phyloP scores from a whole-genome alignment of 1,140 invertebrate genomes.

The Aradophagus sp. region DNA sequence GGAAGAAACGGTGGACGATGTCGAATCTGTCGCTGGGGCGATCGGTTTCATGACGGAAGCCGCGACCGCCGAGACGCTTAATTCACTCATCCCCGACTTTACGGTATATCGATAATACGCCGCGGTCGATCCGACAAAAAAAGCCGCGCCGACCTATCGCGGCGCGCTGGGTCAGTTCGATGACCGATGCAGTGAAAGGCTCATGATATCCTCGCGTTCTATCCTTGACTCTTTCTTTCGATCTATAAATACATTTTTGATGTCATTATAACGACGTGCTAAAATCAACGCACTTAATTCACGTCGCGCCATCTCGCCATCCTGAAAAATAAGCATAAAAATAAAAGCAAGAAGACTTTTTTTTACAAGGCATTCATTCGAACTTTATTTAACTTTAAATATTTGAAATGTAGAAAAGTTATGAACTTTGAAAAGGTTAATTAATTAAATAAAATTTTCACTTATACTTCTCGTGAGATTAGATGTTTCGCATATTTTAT shows the following conservation, averaged over 20 bases:
- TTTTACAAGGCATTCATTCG: too few relatives aligned
- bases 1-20: slow-evolving; percentile 36
- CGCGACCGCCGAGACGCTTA: slow-evolving; percentile 22
- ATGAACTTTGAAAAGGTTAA: too few relatives aligned
- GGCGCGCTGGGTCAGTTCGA: slow-evolving; percentile 48
- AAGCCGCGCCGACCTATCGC: slow-evolving; percentile 42
- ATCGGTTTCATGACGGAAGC: slow-evolving; percentile 29
- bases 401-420: too few relatives aligned
- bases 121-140: slow-evolving; percentile 31
- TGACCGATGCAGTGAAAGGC: slow-evolving; percentile 57
- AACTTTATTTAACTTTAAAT: too few relatives aligned
- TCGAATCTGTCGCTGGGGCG: slow-evolving; percentile 31
- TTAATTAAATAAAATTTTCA: too few relatives aligned
- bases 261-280: slow-evolving; percentile 38
- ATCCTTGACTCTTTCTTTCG: slow-evolving; percentile 57
- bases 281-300: slow-evolving; percentile 12
- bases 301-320: background rate
- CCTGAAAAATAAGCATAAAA: background rate
- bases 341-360: too few relatives aligned
- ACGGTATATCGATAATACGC: slow-evolving; percentile 45
- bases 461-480: too few relatives aligned
- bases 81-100: slow-evolving; percentile 35
- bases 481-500: too few relatives aligned
- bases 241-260: slow-evolving; percentile 53
- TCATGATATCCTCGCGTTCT: slow-evolving; percentile 44